Conservation (phyloP, 2,888 invertebrate genomes). For the Stramonita haemastoma region DNA sequence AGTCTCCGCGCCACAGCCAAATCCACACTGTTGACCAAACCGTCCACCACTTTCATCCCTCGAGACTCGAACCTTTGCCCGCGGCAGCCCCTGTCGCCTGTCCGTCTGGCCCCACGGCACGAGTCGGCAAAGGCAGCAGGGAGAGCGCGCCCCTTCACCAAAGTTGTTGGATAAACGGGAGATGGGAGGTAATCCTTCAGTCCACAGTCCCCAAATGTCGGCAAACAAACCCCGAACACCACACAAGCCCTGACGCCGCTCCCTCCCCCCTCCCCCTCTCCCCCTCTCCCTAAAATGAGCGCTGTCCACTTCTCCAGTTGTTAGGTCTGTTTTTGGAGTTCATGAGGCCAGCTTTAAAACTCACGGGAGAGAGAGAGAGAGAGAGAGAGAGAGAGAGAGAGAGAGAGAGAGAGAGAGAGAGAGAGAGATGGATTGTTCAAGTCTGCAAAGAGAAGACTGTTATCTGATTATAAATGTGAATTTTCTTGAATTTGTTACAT, state of each 20-base stretch:
- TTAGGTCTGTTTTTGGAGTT: no score
- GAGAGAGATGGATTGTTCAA: no score
- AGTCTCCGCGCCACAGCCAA: neutral
- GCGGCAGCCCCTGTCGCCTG: constrained; percentile 23
- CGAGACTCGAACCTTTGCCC: constrained; percentile 14
- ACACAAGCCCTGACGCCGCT: constrained; percentile 3
- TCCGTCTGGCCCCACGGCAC: constrained; percentile 9
- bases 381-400: no score
- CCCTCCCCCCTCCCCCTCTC: neutral
- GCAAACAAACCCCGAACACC: constrained; percentile 30
- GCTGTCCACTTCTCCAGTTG: neutral
- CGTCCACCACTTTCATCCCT: neutral
- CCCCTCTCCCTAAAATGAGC: neutral
- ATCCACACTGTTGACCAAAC: neutral
- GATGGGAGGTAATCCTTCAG: constrained; percentile 33
- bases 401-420: no score
- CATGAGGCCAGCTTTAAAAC: no score
- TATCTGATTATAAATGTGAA: no score
- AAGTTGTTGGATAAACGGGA: constrained; percentile 32
- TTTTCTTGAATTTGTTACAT: no score
- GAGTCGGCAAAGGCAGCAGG: neutral
- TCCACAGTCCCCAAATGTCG: constrained; percentile 40
- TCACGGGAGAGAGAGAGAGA: no score
- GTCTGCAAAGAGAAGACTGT: no score
- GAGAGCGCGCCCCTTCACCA: constrained; percentile 17